Base-by-base conservation (phyloP, 2,888 invertebrate species). In the Aphidius colemani region DNA sequence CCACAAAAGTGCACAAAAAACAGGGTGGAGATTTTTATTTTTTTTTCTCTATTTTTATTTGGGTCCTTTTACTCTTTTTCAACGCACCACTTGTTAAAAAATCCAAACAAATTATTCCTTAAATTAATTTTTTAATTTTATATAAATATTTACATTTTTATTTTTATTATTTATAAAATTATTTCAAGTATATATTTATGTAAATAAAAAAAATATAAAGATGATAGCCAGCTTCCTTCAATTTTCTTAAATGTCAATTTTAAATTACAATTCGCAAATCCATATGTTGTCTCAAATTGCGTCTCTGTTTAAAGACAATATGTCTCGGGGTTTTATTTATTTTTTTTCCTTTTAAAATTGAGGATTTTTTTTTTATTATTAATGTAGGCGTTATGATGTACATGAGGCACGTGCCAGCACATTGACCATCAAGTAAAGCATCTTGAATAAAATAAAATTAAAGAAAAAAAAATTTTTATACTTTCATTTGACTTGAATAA, bases 181-280 rank as follows among this genome's bases (percentile, higher is more conserved):
- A 18, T 18, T 18, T 30, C 30, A 30, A 30, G 30, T 30, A 30
- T 30, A 30, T 30, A 30, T 30, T 30, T 30, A 30, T 30, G 30
- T 30, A 48, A 48, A 48, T 9, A 10, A 45, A 10, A 10, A 10
- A 4, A 51, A 8, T 3, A 60, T 61, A 65, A 43, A 64, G 60
- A 65, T 66, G 64, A 70, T 66, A 62, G 64, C 64, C 65, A 65
- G 67, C 67, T 66, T 66, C 67, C 69, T 69, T 58, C 49, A 44
- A 41, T 65, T 66, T 53, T 61, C 44, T 30, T 30, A 30, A 30
- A 69, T 64, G 67, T 71, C 70, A 66, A 71, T 66, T 67, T 78
- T 72, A 72, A 74, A 76, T 74, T 75, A 75, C 67, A 67, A 71
- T 78, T 78, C 77, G 78, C 77, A 78, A 78, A 78, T 78, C 76